Evolutionary conservation across 2,888 invertebrate species (phyloP).

Genomic region (Arenicola marina): DNA sequence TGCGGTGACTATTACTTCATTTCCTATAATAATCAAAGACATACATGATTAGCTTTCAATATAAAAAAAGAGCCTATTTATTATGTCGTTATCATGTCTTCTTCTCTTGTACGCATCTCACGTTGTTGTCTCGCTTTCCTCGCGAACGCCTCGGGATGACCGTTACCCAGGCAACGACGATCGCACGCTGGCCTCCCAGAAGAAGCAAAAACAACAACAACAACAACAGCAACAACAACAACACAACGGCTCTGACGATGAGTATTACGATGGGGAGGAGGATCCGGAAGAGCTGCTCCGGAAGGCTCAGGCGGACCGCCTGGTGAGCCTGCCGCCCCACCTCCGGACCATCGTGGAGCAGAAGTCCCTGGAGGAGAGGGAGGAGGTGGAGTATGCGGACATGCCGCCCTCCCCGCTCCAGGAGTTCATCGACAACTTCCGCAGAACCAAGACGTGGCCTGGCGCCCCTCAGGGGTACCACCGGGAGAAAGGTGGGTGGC

Average conservation of each 20-base stretch:
- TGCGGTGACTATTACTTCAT: too few relatives aligned
- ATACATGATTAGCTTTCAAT: too few relatives aligned
- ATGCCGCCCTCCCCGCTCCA: conserved; percentile 31
- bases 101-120: too few relatives aligned
- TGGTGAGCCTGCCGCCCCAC: neutral
- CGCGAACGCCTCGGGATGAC: neutral
- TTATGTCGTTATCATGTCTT: too few relatives aligned
- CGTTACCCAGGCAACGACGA: neutral
- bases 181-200: neutral
- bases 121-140: too few relatives aligned
- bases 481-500: too few relatives aligned
- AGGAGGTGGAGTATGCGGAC: conserved; percentile 19
- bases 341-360: conserved; percentile 20
- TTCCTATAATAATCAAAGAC: too few relatives aligned
- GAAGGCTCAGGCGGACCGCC: neutral
- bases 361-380: conserved; percentile 29
- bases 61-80: too few relatives aligned
- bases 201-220: neutral
- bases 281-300: neutral
- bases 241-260: too few relatives aligned
- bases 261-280: neutral
- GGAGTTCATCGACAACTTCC: conserved; percentile 22
- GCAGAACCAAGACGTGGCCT: neutral
- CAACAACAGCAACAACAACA: conserved; percentile 3
- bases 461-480: neutral